Evolutionary conservation across 2,113 vertebrate genomes (phyloP), one percentile per base, ranked within the genome.

Genomic region (Pedionomus torquatus): DNA sequence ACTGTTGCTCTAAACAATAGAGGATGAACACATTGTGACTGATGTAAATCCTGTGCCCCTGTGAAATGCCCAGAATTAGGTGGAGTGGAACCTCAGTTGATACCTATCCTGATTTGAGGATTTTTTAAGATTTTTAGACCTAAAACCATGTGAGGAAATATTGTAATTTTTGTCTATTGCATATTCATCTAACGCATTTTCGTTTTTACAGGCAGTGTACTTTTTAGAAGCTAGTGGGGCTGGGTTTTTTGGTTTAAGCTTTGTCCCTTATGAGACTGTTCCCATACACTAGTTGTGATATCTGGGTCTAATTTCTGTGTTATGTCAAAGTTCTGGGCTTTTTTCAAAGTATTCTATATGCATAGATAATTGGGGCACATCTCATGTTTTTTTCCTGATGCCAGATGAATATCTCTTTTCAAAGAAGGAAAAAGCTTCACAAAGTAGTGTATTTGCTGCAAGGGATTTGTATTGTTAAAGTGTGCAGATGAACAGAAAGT

Each of bases 261-360:
- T 78, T 93, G 31, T 88, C 51, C 25, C 57, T 77, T 51, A 66
- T 81, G 51, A 92, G 35, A 57, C 39, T 94, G n/a, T 72, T 96
- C 58, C 79, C 23, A 37, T 26, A 87, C 48, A 60, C 48, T 89
- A 35, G 37, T 39, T 95, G 35, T 76, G 75, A 91, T 91, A 83
- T 92, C 66, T 93, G 75, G 7, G 39, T 88, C 76, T 64, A 35
- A 93, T 95, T 90, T 95, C 70, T 79, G 33, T 76, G 17, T 84
- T 63, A 41, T 77, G 58, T 70, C 49, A 58, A 65, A 82, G 39
- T 74, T 82, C 25, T 71, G 75, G 23, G 20, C 23, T 84, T 57
- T 82, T 82, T 33, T 46, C 37, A 10, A 63, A 63, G 37, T 44
- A 54, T 63, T 85, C n/a, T 66, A 3, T 82, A 54, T 0, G 0